Evolutionary conservation across 2,888 invertebrate genomes (phyloP), one percentile per base, ranked within the genome.

Genomic region (Slavum lentiscoides): DNA sequence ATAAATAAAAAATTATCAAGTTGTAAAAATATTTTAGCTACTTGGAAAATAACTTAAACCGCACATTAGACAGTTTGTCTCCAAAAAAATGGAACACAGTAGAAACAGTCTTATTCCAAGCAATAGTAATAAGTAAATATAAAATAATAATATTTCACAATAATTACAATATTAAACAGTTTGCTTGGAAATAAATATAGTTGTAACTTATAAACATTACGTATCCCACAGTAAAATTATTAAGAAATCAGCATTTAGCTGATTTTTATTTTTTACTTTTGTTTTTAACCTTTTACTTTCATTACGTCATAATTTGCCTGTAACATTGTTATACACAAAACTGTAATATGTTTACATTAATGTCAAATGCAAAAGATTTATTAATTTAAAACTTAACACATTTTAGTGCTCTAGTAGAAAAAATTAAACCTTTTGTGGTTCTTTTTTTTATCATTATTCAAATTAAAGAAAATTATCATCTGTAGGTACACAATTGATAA

Each of bases 101-200:
- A 66, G 8, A 72, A 72, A 80, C 80, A 80, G 80, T 80, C 80
- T 80, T 80, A 64, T 80, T 80, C 70, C 70, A 58, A 80, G 64
- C 70, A 72, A 70, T 68, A 80, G 64, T 64, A 72, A 70, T 68
- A 76, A 80, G 62, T 72, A 55, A 55, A 13, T 49, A 49, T 43
- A 43, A 55, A 64, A 80, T 80, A 70, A 80, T 69, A 80, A 80
- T 43, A 70, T 64, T 58, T 64, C 62, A 70, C 58, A 80, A 64
- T 72, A 76, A 68, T 76, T 76, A 80, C 39, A 80, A 58, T 72
- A 66, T 69, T 66, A 72, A 80, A 80, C 62, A 80, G 66, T 72
- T 80, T 64, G 39, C 43, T 77, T 70, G 64, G 39, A 80, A 80
- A 64, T 70, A 70, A 80, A 70, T 80, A 77, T 59, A 77, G 13